Evolutionary conservation across 92 coral and sea anemone species (phyloP).

Genomic region (Porites cylindrica): DNA sequence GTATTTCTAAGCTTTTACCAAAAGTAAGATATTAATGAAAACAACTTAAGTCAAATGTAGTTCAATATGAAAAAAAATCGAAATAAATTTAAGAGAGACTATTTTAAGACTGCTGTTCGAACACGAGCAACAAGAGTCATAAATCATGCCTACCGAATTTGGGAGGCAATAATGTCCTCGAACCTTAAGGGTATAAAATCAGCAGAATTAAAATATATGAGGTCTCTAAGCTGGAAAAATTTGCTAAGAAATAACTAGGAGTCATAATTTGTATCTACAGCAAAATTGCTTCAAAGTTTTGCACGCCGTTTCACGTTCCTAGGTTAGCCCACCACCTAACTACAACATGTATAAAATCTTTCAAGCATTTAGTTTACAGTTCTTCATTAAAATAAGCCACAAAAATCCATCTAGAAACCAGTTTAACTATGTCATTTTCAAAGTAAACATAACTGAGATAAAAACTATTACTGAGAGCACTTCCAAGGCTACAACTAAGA

Average conservation of each 20-base stretch:
- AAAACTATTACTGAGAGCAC: not conserved
- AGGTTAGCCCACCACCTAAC: not conserved
- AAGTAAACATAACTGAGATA: not conserved
- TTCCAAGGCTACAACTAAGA: not conserved
- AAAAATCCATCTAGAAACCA: not conserved
- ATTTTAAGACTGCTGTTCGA: not conserved
- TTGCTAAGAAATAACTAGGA: too few relatives aligned
- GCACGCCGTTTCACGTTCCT: not conserved
- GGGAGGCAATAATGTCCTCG: not conserved
- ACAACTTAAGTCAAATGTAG: too few relatives aligned
- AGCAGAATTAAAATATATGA: too few relatives aligned
- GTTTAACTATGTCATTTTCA: not conserved
- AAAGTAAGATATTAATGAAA: too few relatives aligned
- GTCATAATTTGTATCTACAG: not conserved
- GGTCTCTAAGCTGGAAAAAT: too few relatives aligned
- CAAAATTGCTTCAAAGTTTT: not conserved
- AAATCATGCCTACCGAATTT: not conserved
- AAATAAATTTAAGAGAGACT: too few relatives aligned
- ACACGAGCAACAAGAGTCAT: not conserved
- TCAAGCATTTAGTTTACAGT: slow-evolving; percentile 10
- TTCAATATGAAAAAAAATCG: too few relatives aligned
- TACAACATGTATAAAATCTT: not conserved
- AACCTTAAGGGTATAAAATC: not conserved
- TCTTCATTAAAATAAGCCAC: slow-evolving; percentile 1
- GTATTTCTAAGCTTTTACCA: too few relatives aligned